These are phyloP conservation scores for Cyclophora albipunctata DNA, from an alignment of 2,888 invertebrate genomes.

Conservation along the genomic window DNA sequence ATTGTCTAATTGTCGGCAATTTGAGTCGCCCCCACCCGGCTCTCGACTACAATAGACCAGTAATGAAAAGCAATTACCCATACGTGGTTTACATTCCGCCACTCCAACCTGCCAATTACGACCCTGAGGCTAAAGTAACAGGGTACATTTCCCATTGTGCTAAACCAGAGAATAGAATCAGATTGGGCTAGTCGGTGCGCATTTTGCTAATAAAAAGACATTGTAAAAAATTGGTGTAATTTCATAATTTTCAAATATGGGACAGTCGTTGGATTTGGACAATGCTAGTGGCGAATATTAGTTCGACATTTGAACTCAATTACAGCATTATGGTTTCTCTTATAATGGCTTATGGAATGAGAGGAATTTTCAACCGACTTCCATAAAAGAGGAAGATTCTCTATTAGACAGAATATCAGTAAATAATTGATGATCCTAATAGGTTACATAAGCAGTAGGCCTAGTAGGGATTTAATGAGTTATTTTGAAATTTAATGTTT, in stretches of 20 bases:
- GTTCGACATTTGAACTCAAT: no score
- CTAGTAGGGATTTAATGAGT: no score
- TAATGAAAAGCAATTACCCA: constrained; percentile 75
- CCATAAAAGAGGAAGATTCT: no score
- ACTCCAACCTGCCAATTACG: constrained; percentile 18
- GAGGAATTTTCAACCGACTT: no score
- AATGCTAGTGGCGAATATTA: constrained; percentile 3
- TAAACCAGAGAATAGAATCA: constrained; percentile 58
- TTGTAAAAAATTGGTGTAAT: constrained; percentile 69
- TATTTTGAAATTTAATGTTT: not conserved
- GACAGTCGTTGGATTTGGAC: constrained; percentile 18
- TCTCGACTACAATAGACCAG: constrained; percentile 57
- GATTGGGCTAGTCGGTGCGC: constrained; percentile 58
- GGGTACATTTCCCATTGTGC: constrained; percentile 22
- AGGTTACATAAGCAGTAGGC: not conserved
- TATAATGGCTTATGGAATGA: no score
- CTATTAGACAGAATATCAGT: no score
- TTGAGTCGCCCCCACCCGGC: constrained; percentile 32
- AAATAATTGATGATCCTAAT: not conserved
- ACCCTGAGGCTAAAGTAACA: constrained; percentile 24
- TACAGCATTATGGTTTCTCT: no score
- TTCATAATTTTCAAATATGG: constrained; percentile 58
- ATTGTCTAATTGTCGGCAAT: constrained; percentile 70
- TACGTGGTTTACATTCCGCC: constrained; percentile 60
- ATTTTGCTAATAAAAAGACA: constrained; percentile 68